Evolutionary conservation across 1,140 invertebrate genomes (phyloP), one percentile per base, ranked within the genome.

Genomic region (Parapsyche elsis): DNA sequence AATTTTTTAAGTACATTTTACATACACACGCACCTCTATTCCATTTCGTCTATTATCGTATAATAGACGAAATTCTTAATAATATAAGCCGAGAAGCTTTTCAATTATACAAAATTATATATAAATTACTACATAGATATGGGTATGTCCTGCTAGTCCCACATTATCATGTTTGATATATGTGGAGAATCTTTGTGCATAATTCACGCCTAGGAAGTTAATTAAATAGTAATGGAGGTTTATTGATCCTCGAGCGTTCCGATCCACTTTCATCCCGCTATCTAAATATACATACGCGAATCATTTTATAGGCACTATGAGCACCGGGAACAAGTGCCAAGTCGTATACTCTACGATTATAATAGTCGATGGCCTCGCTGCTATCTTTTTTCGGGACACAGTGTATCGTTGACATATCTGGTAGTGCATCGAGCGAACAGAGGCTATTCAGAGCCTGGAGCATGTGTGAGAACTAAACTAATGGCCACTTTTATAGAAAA

Each of bases 241-340:
- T 67, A 67, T 67, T 67, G 64, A 30, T 21, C 24, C 24, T 67
- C 64, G 24, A 67, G 26, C 64, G 64, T 67, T 19, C 21, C 9
- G 9, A 67, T 61, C 64, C 64, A 61, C 59, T 61, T 61, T 61
- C 59, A 61, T 21, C n/a, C 24, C 24, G 24, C 64, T 12, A 19
- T 73, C 38, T 49, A 73, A 21, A 45, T 73, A 73, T 46, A 71
- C 10, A 38, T 24, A 73, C 38, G 16, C 45, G 44, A 73, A 73
- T 73, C 30, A 73, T 49, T 73, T 73, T 46, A 73, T 73, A 73
- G 67, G 67, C 67, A 38, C 30, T 71, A 71, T 71, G 67, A 71
- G 26, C 14, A 71, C 67, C 14, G 67, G 24, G 26, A 71, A 71
- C 30, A 5, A 71, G 71, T 74, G 71, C 71, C 71, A 74, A 74